A percentile compares a stretch with the other conserved stretches of the same genome.
These are phyloP conservation scores for Iselma pallidipennis DNA, from an alignment of 2,888 invertebrate species.

Conservation along the genomic window DNA sequence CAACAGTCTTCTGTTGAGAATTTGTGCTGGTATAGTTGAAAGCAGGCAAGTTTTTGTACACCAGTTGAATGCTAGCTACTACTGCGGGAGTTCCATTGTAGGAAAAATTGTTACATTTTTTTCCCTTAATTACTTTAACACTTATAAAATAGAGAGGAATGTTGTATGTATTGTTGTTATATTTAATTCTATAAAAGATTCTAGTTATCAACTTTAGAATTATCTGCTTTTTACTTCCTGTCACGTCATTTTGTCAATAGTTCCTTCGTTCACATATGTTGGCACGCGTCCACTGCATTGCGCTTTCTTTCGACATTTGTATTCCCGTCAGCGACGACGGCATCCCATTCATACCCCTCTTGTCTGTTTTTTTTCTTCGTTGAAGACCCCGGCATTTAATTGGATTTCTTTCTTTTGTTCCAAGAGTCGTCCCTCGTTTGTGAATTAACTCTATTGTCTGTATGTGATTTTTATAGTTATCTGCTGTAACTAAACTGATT, in stretches of 20 bases:
- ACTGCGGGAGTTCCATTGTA: not conserved
- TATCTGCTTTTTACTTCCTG: not conserved
- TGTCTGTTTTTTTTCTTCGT: slow-evolving; percentile 39
- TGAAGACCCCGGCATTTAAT: slow-evolving; percentile 50
- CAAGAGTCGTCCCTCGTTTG: slow-evolving; percentile 47
- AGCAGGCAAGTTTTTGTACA: not conserved
- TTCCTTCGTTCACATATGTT: slow-evolving; percentile 35
- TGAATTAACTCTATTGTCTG: slow-evolving; percentile 54
- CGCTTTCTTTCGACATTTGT: slow-evolving; percentile 42
- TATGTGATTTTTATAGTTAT: slow-evolving; percentile 20
- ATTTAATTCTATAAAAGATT: not conserved
- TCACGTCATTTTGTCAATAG: slow-evolving; percentile 22
- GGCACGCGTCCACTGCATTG: slow-evolving; percentile 42
- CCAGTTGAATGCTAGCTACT: slow-evolving; percentile 1
- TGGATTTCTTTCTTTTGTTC: slow-evolving; percentile 55
- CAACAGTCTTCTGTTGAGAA: not conserved
- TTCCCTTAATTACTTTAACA: too few species aligned
- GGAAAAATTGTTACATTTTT: too few species aligned
- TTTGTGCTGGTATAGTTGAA: not conserved
- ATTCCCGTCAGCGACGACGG: slow-evolving; percentile 41
- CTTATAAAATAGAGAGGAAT: too few species aligned
- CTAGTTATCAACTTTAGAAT: slow-evolving; percentile 9
- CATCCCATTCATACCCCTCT: slow-evolving; percentile 30
- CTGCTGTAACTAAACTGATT: not conserved
- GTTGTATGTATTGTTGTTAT: too few species aligned